Conservation (phyloP, 2,797 vertebrate genomes). For the Chelidonichthys spinosus region DNA sequence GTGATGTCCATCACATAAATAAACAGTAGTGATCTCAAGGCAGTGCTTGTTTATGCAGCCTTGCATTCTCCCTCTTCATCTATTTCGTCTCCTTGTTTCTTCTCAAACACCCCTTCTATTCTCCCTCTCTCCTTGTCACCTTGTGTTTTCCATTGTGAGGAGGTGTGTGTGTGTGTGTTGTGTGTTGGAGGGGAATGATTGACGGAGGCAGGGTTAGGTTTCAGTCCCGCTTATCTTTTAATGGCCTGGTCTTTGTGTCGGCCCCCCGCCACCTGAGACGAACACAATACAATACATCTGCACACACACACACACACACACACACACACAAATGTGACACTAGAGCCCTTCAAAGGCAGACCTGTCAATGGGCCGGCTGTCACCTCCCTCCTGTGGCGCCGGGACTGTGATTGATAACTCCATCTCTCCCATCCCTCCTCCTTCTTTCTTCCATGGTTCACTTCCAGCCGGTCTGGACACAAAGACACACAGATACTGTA, state of each 20-base stretch:
- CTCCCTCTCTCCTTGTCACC: slow-evolving; percentile 24
- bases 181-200: slow-evolving; percentile 61
- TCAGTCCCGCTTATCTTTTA: slow-evolving; percentile 85
- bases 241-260: slow-evolving; percentile 83
- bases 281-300: slow-evolving; percentile 73
- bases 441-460: slow-evolving; percentile 30
- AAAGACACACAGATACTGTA: slow-evolving; percentile 3
- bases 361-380: slow-evolving; percentile 78
- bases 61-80: slow-evolving; percentile 13
- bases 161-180: slow-evolving; percentile 29
- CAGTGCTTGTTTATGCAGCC: neutral
- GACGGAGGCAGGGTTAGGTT: slow-evolving; percentile 79
- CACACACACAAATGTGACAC: slow-evolving; percentile 56
- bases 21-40: neutral
- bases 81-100: slow-evolving; percentile 8
- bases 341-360: slow-evolving; percentile 72
- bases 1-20: neutral
- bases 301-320: slow-evolving; percentile 26
- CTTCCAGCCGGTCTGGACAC: slow-evolving; percentile 52
- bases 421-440: slow-evolving; percentile 58
- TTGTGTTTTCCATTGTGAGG: slow-evolving; percentile 51
- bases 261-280: slow-evolving; percentile 76
- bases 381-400: slow-evolving; percentile 75
- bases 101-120: neutral
- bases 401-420: slow-evolving; percentile 78